Evolutionary conservation across 2,797 vertebrate genomes (phyloP).

Genomic region (Eulemur rubriventer): DNA sequence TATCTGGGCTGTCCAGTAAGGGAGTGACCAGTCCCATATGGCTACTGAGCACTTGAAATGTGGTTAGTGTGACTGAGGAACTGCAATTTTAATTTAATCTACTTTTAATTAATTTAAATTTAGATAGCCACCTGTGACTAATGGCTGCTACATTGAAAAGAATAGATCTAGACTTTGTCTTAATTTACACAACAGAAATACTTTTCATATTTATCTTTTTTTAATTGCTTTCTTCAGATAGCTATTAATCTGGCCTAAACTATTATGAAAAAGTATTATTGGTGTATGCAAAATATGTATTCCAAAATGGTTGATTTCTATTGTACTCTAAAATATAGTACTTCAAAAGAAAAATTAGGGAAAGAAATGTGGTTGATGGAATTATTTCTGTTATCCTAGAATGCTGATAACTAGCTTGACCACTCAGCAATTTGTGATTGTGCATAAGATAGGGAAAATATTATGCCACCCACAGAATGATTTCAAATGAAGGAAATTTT

Average conservation of each 20-base stretch:
- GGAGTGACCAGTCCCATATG: neutral
- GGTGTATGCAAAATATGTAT: neutral
- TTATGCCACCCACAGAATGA: neutral
- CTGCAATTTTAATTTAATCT: neutral
- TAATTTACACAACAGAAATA: neutral
- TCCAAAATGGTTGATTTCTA: neutral
- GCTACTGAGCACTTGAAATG: neutral
- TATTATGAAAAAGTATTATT: neutral
- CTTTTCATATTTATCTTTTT: neutral
- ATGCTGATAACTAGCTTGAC: neutral
- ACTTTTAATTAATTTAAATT: neutral
- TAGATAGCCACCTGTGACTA: neutral
- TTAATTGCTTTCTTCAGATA: neutral
- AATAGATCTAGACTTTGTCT: neutral
- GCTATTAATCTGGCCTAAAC: neutral
- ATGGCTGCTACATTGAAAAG: neutral
- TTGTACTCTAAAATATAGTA: neutral
- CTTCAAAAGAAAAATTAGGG: neutral
- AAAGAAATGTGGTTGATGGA: neutral
- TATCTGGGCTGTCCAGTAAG: too few species aligned
- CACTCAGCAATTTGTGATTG: neutral
- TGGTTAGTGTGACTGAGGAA: neutral
- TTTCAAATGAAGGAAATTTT: neutral
- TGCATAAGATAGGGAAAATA: neutral
- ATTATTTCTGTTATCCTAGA: neutral